These are phyloP conservation scores for Brachystomella parvula DNA, from an alignment of 1,140 invertebrate species.

Conservation along the genomic window DNA sequence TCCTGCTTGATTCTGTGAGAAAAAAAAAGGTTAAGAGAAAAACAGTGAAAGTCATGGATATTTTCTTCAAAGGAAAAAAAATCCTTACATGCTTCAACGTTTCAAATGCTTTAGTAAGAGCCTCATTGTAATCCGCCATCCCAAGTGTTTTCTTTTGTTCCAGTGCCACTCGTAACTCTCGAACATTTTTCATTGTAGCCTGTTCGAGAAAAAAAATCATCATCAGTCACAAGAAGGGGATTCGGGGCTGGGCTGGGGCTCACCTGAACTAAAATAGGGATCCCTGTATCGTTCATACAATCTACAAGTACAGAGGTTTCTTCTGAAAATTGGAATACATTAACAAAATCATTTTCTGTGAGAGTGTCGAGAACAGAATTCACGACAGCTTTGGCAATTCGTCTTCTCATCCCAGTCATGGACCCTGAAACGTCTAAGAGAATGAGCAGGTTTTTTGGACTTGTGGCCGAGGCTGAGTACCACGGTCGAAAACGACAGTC, in stretches of 20 bases:
- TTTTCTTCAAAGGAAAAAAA: neutral
- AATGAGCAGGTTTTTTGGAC: slow-evolving; percentile 94
- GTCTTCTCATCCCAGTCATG: slow-evolving; percentile 86
- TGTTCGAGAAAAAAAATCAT: slow-evolving; percentile 43
- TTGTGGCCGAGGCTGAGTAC: slow-evolving; percentile 96
- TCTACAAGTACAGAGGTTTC: slow-evolving; percentile 57
- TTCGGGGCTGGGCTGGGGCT: neutral
- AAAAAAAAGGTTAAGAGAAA: too few relatives aligned
- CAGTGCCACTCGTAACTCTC: slow-evolving; percentile 59
- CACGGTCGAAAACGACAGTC: slow-evolving; percentile 81
- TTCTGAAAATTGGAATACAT: slow-evolving; percentile 72
- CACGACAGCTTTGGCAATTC: slow-evolving; percentile 88
- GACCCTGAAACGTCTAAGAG: slow-evolving; percentile 93
- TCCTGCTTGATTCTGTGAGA: slow-evolving; percentile 44
- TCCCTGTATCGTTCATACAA: slow-evolving; percentile 64
- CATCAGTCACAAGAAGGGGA: neutral
- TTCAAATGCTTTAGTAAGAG: slow-evolving; percentile 82
- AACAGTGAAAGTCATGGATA: neutral
- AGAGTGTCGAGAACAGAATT: slow-evolving; percentile 84
- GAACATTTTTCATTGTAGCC: slow-evolving; percentile 77
- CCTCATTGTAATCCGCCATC: slow-evolving; percentile 90
- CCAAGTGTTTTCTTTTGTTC: slow-evolving; percentile 68
- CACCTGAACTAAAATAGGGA: slow-evolving; percentile 61
- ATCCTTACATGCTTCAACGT: slow-evolving; percentile 60
- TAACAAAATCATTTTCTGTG: slow-evolving; percentile 96